Evolutionary conservation across 2,888 invertebrate species (phyloP), one percentile per base, ranked within the genome.

Genomic region (Boloria euphrosyne): DNA sequence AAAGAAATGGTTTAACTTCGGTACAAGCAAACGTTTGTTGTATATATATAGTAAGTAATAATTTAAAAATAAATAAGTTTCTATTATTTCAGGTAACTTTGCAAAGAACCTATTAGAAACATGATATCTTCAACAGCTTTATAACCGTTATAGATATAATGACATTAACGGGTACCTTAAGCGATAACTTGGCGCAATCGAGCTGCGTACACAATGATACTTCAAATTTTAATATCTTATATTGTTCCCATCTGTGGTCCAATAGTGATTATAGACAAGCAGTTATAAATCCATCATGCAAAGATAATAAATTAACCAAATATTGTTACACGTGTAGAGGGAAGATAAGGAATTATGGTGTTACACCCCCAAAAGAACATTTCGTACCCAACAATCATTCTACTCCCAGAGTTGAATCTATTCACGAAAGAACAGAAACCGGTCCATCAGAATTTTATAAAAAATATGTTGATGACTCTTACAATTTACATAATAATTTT

Each of bases 321-420:
- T 85, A 89, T 74, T 91, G 92, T 73, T 87, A 88, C 67, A 84
- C 86, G 7, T 91, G 90, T 76, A 86, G 80, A 73, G 90, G 89
- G 62, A 92, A 91, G 80, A 87, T 90, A 77, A 85, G 90, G 78
- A 90, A 87, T 80, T 91, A 91, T 82, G 85, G 89, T 75, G 73
- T 91, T 65, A 84, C 80, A 72, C 79, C 85, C 61, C 74, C 81
- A 63, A 82, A 73, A 70, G 71, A 77, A 60, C 79, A 66, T 70
- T 91, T 92, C 75, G 73, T 77, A 72, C 92, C 92, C 50, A 80
- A 80, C 70, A 82, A 78, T 75, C 86, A 89, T 83, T 91, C 92
- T 68, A 91, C 92, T 70, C 91, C 92, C 60, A 85, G 84, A 69
- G 71, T 74, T 63, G 81, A 80, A 77, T 61, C 66, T 66, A 70